phyloP scores from a whole-genome alignment of 2,888 invertebrate genomes.

The Clunio marinus region DNA sequence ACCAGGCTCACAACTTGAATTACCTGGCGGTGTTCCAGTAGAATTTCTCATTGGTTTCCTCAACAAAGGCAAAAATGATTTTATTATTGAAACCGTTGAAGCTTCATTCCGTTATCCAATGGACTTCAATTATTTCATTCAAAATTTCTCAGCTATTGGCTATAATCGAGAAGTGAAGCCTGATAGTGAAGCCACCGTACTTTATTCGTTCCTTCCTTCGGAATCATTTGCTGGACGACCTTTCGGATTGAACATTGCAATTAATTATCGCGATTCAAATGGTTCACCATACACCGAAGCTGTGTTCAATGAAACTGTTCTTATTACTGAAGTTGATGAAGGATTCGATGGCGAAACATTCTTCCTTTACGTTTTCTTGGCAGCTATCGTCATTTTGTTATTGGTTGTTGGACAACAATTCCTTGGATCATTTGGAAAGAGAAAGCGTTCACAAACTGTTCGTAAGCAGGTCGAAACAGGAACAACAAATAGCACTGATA shows the following conservation, averaged over 20 bases:
- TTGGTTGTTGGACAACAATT: constrained; percentile 87
- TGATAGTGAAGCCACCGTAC: constrained; percentile 87
- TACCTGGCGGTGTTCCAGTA: constrained; percentile 77
- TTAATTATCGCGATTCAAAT: constrained; percentile 79
- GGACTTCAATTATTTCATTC: constrained; percentile 97
- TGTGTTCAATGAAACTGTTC: constrained; percentile 96
- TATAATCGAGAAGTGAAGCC: constrained; percentile 87
- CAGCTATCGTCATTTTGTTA: constrained; percentile 80
- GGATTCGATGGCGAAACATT: constrained; percentile 98
- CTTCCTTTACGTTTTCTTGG: constrained; percentile 94
- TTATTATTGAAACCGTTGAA: constrained; percentile 87
- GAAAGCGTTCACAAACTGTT: constrained; percentile 53
- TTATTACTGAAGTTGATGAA: constrained; percentile 92
- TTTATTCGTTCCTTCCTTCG: constrained; percentile 90
- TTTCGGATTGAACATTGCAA: constrained; percentile 88
- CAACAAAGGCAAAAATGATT: constrained; percentile 89
- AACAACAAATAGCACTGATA: constrained; percentile 80
- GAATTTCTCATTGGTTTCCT: constrained; percentile 95
- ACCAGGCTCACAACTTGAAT: constrained; percentile 63
- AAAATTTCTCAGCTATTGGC: constrained; percentile 91
- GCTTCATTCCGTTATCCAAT: constrained; percentile 98
- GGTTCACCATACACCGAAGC: constrained; percentile 69
- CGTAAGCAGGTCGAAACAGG: constrained; percentile 81
- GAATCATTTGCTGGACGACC: constrained; percentile 97
- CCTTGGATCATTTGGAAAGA: constrained; percentile 76